phyloP scores from a whole-genome alignment of 2,113 vertebrate species.

The Cebus imitator region DNA sequence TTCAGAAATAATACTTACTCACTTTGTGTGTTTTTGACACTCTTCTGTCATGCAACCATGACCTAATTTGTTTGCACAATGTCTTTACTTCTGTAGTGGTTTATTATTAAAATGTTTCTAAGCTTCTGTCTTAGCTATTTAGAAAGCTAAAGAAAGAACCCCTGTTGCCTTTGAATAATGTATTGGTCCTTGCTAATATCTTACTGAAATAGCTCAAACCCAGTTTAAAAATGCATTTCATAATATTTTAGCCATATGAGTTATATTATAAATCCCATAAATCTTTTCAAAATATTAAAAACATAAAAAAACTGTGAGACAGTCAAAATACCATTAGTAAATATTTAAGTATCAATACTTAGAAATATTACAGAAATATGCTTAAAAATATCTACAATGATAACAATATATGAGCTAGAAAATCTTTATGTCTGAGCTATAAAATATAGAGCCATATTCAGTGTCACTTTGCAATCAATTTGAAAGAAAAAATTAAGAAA shows the following conservation, averaged over 20 bases:
- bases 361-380: not conserved
- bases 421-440: not conserved
- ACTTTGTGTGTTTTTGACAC: slow-evolving; percentile 15
- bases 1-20: slow-evolving; percentile 24
- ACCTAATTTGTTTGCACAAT: slow-evolving; percentile 34
- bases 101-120: slow-evolving; percentile 38
- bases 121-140: slow-evolving; percentile 12
- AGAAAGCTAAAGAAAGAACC: slow-evolving; percentile 32
- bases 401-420: not conserved
- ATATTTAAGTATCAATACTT: slow-evolving; percentile 23
- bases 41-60: not conserved
- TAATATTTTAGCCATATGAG: not conserved
- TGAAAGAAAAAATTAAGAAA: not conserved
- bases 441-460: not conserved
- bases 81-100: not conserved
- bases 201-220: not conserved
- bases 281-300: slow-evolving; percentile 42
- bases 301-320: not conserved
- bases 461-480: not conserved
- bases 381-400: slow-evolving; percentile 26
- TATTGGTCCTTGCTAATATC: not conserved
- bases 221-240: slow-evolving; percentile 28
- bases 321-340: slow-evolving; percentile 5
- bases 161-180: not conserved
- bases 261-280: not conserved